These are phyloP conservation scores for Silurus meridionalis DNA, from an alignment of 2,113 vertebrate species.

Conservation along the genomic window DNA sequence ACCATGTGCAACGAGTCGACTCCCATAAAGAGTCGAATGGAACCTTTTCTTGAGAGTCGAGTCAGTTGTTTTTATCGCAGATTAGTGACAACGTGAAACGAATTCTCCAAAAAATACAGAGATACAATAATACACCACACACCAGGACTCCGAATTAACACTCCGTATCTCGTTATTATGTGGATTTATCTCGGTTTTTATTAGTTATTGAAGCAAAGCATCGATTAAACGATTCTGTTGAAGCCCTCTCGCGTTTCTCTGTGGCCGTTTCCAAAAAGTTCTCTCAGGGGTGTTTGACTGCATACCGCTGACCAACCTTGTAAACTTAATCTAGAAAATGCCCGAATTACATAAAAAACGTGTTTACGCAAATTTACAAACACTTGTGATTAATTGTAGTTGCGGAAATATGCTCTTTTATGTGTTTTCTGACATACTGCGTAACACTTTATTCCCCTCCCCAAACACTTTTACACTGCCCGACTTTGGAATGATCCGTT, in stretches of 20 bases:
- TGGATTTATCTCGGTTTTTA: background rate
- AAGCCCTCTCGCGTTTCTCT: background rate
- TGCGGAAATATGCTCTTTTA: background rate
- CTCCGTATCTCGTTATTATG: too few relatives aligned
- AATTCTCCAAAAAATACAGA: too few relatives aligned
- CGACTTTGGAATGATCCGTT: background rate
- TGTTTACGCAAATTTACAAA: too few relatives aligned
- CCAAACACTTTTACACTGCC: too few relatives aligned
- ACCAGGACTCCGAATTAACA: background rate
- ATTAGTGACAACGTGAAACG: background rate
- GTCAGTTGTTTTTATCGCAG: background rate
- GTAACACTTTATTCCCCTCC: background rate
- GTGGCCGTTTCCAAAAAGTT: background rate
- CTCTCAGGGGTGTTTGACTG: too few relatives aligned
- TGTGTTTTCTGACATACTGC: background rate
- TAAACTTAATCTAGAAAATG: too few relatives aligned
- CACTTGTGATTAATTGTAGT: too few relatives aligned
- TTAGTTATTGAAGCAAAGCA: background rate
- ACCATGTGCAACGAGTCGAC: background rate
- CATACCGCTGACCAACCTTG: background rate
- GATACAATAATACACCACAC: background rate
- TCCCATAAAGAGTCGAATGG: background rate
- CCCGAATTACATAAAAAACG: rapidly evolving
- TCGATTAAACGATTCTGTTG: background rate
- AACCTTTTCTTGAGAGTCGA: background rate